Base-by-base conservation (phyloP, 2,888 invertebrate genomes). In the Orthosia cruda region DNA sequence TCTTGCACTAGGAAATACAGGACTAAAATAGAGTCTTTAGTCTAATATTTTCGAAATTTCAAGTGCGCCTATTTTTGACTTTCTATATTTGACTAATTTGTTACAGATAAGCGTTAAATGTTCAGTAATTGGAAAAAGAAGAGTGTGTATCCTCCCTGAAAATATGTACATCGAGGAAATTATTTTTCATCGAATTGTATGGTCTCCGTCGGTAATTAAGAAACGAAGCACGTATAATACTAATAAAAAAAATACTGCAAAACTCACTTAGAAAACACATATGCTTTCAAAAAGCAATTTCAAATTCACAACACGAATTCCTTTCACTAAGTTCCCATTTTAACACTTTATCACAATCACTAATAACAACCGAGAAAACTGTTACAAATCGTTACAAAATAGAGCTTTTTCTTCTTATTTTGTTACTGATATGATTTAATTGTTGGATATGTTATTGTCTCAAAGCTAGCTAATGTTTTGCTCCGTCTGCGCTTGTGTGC, bases 391-490 rank as follows among this genome's bases (percentile, higher is more conserved):
- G 12, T 75, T 78, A 77, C 64, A 77, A 86, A 87, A 75, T 83
- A 80, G 65, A 62, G 4, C 50, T 61, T 55, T 74, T 58, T 75
- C 23, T 71, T 64, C 52, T 71, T 74, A 68, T 73, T 66, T 66
- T 75, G 66, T 72, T 76, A 76, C 72, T 89, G 88, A 89, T 88
- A 88, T 88, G 84, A 75, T 54, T 66, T 61, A 57, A 55, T 67
- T 64, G 50, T 50, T 73, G 50, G 89, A 89, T 89, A 89, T 88
- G 88, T 88, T 88, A 87, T 89, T 88, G 89, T 88, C 76, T 78
- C 62, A 69, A 65, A 69, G 59, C 58, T 72, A 75, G 74, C 72
- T 54, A 59, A 65, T 71, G 71, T 81, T 74, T 69, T 63, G 63
- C 76, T 64, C 55, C 68, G 71, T 81, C 81, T 87, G 83, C 78